Conservation (phyloP, 2,888 invertebrate species). For the Drosophila nr. medialis region DNA sequence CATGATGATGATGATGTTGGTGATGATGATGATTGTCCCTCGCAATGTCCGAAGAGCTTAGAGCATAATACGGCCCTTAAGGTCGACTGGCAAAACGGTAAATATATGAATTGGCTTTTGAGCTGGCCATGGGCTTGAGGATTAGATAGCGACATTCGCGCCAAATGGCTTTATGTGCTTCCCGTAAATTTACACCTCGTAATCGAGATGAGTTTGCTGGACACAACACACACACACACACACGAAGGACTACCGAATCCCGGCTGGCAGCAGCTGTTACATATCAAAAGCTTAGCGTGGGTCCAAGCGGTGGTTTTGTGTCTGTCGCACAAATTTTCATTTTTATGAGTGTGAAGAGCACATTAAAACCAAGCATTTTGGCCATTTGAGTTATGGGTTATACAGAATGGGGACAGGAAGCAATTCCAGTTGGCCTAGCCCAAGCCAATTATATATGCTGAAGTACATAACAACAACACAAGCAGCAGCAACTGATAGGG, state of each 20-base stretch:
- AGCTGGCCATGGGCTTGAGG: conserved; percentile 56
- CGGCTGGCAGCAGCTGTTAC: conserved; percentile 61
- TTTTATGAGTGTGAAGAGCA: conserved; percentile 60
- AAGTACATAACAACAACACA: conserved; percentile 37
- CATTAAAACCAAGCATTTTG: conserved; percentile 66
- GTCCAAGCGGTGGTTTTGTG: conserved; percentile 25
- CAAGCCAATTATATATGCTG: conserved; percentile 57
- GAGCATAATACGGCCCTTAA: conserved; percentile 58
- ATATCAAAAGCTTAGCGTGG: conserved; percentile 69
- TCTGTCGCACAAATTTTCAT: conserved; percentile 75
- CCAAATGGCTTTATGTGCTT: conserved; percentile 79
- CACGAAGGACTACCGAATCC: neutral
- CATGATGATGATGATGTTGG: conserved; percentile 2
- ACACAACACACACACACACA: conserved; percentile 11
- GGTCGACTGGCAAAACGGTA: conserved; percentile 68
- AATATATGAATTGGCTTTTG: conserved; percentile 78
- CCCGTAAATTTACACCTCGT: conserved; percentile 81
- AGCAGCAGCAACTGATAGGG: conserved; percentile 1
- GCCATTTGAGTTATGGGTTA: conserved; percentile 60
- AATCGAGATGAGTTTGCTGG: conserved; percentile 69
- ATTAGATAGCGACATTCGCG: conserved; percentile 49
- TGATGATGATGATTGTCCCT: conserved; percentile 14
- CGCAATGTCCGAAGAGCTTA: conserved; percentile 49
- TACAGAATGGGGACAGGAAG: conserved; percentile 18
- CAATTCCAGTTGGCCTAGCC: conserved; percentile 34